Base-by-base conservation (phyloP, 1,140 invertebrate genomes). In the Bombus pascuorum region DNA sequence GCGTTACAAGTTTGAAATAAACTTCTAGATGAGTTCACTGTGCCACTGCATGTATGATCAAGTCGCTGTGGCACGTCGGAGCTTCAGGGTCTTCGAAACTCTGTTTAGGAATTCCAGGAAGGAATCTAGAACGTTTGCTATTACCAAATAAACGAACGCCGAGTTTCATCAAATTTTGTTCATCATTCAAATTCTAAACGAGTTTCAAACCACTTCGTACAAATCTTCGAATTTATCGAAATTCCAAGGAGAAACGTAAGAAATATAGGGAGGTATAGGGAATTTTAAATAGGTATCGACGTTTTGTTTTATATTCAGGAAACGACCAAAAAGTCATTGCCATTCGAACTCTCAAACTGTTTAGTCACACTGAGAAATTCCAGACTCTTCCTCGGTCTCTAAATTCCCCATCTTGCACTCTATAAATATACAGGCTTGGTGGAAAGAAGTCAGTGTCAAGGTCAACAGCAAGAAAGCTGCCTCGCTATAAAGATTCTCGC, bases 391-490 rank as follows among this genome's bases (percentile, higher is more conserved):
- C 39, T 13, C 66, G 25, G 9, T 34, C 66, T 37, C 28, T 44
- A 47, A 37, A 42, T 81, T 53, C 47, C 47, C 68, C 47, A 39
- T 81, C 71, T 72, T 72, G 66, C 34, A 57, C 65, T 81, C 79
- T 81, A 81, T 81, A 81, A 81, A 81, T 81, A 81, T 28, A 57
- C 47, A 57, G 57, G 65, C 68, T 57, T 34, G 32, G n/a, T 65
- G n/a, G 39, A 86, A 72, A 88, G 92, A 92, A 92, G 92, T 93
- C 95, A 96, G 95, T 96, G 96, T 96, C 96, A 96, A 96, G 96
- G 96, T 95, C 96, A 95, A 95, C 94, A 94, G 95, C 93, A 92
- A 81, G 87, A 90, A 83, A 90, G 90, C 18, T 74, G 68, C 6
- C 8, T 39, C 1, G 13, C 70, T 72, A 15, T 53, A 57, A 75